A percentile compares a stretch with the other conserved stretches of the same genome.
Evolutionary conservation across 1,140 invertebrate species (phyloP).

Genomic region (Rhysida immarginata): DNA sequence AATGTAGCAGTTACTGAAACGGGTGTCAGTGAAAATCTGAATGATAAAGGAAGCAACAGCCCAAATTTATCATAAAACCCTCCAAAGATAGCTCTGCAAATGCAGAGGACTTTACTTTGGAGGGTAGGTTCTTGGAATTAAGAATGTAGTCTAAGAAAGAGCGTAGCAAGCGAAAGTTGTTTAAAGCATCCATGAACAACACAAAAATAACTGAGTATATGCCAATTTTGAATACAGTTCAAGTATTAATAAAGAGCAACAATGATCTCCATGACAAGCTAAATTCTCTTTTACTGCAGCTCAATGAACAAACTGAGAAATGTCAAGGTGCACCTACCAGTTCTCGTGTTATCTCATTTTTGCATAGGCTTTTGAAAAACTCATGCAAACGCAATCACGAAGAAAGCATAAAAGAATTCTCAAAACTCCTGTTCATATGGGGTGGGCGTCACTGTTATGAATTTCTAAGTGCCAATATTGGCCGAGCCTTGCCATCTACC

Average conservation of each 20-base stretch:
- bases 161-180: too few relatives aligned
- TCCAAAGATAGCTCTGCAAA: too few relatives aligned
- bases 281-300: not conserved
- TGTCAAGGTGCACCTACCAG: too few relatives aligned
- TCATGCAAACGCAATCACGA: not conserved
- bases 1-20: not conserved
- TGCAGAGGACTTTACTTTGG: too few relatives aligned
- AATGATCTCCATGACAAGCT: not conserved
- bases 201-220: not conserved
- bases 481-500: not conserved
- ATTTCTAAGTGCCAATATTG: not conserved
- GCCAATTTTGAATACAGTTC: not conserved
- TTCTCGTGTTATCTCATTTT: not conserved
- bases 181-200: too few relatives aligned
- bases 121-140: too few relatives aligned
- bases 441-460: not conserved
- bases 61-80: not conserved
- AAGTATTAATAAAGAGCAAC: not conserved
- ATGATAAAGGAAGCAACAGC: not conserved
- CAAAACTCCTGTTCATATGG: not conserved
- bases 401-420: not conserved
- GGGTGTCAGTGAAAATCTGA: not conserved
- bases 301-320: too few relatives aligned
- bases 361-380: not conserved
- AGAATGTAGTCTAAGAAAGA: too few relatives aligned